phyloP scores from a whole-genome alignment of 2,888 invertebrate species.

The Girardia tigrina region DNA sequence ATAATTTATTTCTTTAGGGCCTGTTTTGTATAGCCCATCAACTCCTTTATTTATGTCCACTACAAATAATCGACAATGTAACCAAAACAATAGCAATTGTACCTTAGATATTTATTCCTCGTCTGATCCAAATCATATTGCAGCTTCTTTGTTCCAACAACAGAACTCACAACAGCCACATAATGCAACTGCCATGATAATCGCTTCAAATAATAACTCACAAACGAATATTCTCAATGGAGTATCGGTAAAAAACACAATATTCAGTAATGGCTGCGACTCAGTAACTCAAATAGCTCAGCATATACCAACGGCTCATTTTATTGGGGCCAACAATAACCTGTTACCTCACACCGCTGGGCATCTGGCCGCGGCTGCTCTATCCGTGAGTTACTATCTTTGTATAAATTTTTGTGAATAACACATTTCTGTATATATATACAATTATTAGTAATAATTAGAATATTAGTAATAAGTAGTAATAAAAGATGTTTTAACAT shows the following conservation, averaged over 20 bases:
- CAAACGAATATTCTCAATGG: conserved; percentile 12
- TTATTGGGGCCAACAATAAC: neutral
- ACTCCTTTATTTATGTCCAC: neutral
- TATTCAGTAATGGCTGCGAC: conserved; percentile 13
- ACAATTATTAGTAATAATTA: no score
- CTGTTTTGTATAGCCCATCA: neutral
- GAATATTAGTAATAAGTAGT: no score
- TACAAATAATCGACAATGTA: conserved; percentile 17
- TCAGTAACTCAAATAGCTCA: conserved; percentile 15
- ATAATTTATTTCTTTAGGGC: neutral
- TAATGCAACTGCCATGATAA: neutral
- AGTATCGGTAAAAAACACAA: conserved; percentile 10
- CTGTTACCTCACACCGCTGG: conserved; percentile 16
- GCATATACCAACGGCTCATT: conserved; percentile 20
- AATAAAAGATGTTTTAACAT: no score
- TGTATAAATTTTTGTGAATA: no score
- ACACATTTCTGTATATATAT: no score
- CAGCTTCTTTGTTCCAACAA: conserved; percentile 2
- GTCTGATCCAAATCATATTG: conserved; percentile 2
- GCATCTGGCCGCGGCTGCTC: neutral
- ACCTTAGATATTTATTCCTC: conserved; percentile 10
- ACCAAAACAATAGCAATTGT: neutral
- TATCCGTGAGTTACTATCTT: neutral
- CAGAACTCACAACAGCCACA: neutral
- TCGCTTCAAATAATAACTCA: conserved; percentile 1